Evolutionary conservation across 1,140 invertebrate genomes (phyloP), one percentile per base, ranked within the genome.

Genomic region (Steinernema khuongi): DNA sequence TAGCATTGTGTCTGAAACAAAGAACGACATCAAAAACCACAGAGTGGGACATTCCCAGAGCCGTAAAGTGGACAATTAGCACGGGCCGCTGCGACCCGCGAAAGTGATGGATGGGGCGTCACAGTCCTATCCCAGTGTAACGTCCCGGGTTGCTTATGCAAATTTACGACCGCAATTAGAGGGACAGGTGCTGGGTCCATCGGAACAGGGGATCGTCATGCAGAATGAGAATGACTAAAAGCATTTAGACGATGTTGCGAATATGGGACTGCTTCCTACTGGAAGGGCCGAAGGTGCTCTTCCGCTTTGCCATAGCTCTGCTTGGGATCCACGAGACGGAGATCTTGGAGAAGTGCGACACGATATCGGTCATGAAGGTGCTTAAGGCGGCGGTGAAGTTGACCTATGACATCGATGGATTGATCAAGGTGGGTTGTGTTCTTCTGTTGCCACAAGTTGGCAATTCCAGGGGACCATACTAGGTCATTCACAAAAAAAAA

Each of bases 231-330:
- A 41, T 7, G 36, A 41, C 36, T 11, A 41, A 41, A 41, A 41
- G n/a, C 36, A 41, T 82, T 72, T 83, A 89, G 88, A 88, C 88
- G 1, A 81, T 89, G 68, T 78, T 89, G 14, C 74, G 88, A 31
- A 86, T 89, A 4, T 89, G 94, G 94, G 94, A 97, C 86, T 94
- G 93, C 81, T 87, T 97, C 44, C 94, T 97, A 86, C 91, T 92
- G 79, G 94, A 96, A 87, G 94, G 94, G 26, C 91, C 91, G 41
- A 96, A 94, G 85, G 89, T 92, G 74, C 85, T 95, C 19, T 92
- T 94, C 80, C 88, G 93, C 80, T 93, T 94, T n/a, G 91, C 91
- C 77, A 83, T 94, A 60, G 92, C 92, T 26, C 87, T 95, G 44
- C 90, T 95, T 50, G 90, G 90, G 84, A 86, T 90, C 29, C 84